phyloP scores from a whole-genome alignment of 1,140 invertebrate species.

The Tigriopus japonicus region DNA sequence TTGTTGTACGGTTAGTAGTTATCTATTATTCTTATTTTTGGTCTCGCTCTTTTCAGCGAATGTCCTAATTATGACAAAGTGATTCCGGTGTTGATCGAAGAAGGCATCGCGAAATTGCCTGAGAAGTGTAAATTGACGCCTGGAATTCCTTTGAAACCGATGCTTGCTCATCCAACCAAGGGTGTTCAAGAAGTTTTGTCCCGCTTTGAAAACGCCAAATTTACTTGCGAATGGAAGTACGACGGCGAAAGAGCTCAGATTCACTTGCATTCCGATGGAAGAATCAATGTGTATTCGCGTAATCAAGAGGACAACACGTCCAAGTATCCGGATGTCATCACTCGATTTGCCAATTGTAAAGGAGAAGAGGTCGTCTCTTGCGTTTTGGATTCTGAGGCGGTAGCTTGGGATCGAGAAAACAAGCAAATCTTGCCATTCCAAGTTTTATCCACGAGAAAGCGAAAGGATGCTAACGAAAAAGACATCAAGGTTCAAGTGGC shows the following conservation, averaged over 20 bases:
- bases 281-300: constrained; percentile 69
- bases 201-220: constrained; percentile 73
- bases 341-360: constrained; percentile 22
- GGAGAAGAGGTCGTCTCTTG: constrained; percentile 49
- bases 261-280: constrained; percentile 45
- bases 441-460: constrained; percentile 72
- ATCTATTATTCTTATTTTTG: constrained; percentile 10
- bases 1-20: constrained; percentile 10
- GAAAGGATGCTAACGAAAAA: constrained; percentile 61
- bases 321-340: constrained; percentile 92
- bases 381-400: constrained; percentile 89
- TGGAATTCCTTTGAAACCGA: constrained; percentile 88
- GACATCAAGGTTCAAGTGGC: constrained; percentile 95
- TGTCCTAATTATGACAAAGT: constrained; percentile 88
- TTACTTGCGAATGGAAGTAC: constrained; percentile 99
- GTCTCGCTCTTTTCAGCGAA: constrained; percentile 55
- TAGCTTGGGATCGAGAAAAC: constrained; percentile 80
- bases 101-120: constrained; percentile 58
- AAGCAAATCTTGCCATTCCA: constrained; percentile 93
- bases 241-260: constrained; percentile 97
- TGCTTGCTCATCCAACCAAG: constrained; percentile 95
- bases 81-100: constrained; percentile 52
- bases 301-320: constrained; percentile 96
- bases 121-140: constrained; percentile 70
- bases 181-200: constrained; percentile 71